These are phyloP conservation scores for Empis livida DNA, from an alignment of 2,888 invertebrate genomes.

Conservation along the genomic window DNA sequence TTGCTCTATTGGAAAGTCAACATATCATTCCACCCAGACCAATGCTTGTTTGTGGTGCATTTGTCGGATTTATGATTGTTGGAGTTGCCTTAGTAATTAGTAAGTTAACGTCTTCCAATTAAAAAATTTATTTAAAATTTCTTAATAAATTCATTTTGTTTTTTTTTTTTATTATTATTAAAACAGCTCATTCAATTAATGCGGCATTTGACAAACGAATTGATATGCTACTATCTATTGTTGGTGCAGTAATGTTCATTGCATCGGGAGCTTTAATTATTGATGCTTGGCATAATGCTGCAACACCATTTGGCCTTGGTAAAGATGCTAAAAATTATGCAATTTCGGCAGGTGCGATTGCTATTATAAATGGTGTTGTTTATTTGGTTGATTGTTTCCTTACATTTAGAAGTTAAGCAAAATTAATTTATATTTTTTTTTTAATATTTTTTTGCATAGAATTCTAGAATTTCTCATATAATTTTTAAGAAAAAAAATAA, in stretches of 20 bases:
- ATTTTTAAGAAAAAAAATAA: too few relatives aligned
- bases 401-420: slow-evolving; percentile 17
- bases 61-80: slow-evolving; percentile 25
- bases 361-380: slow-evolving; percentile 20
- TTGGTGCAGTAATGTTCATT: slow-evolving; percentile 21
- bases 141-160: not conserved
- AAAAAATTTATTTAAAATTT: not conserved
- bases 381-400: slow-evolving; percentile 23
- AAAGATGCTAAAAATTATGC: slow-evolving; percentile 17
- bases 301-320: not conserved
- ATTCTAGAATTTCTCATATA: too few relatives aligned
- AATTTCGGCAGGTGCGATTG: slow-evolving; percentile 19
- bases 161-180: too few relatives aligned
- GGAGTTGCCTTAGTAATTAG: slow-evolving; percentile 22
- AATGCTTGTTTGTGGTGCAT: slow-evolving; percentile 25
- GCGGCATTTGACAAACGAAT: slow-evolving; percentile 23
- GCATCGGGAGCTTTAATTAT: slow-evolving; percentile 22
- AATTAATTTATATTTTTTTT: not conserved
- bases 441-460: too few relatives aligned
- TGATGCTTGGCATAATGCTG: slow-evolving; percentile 19
- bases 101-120: slow-evolving; percentile 16
- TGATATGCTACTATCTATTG: slow-evolving; percentile 21
- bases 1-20: slow-evolving; percentile 24
- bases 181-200: slow-evolving; percentile 20
- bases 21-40: slow-evolving; percentile 20